Conservation (phyloP, 2,888 invertebrate genomes). For the Tetragonisca angustula region DNA sequence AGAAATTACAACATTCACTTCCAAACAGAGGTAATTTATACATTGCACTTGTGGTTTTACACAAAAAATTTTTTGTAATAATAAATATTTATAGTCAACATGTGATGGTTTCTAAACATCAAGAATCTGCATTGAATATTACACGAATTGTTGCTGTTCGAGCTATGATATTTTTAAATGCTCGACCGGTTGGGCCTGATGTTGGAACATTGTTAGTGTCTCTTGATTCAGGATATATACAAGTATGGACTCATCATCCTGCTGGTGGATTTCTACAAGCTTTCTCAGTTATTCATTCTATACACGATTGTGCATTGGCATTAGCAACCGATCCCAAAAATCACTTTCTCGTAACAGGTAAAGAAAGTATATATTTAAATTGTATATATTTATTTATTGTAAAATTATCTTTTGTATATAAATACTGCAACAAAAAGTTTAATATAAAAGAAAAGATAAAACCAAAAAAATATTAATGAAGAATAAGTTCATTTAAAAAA, state of each 20-base stretch:
- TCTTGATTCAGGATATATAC: slow-evolving; percentile 90
- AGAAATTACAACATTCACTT: not conserved
- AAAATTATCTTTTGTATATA: not conserved
- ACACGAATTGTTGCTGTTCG: slow-evolving; percentile 87
- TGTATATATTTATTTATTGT: slow-evolving; percentile 4
- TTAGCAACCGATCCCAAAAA: slow-evolving; percentile 90
- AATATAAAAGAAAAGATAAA: not conserved
- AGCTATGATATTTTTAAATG: slow-evolving; percentile 88
- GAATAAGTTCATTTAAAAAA: slow-evolving; percentile 1
- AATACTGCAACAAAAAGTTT: not conserved
- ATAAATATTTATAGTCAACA: slow-evolving; percentile 8
- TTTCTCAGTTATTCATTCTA: slow-evolving; percentile 89
- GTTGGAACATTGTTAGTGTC: slow-evolving; percentile 89
- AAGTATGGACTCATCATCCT: slow-evolving; percentile 93
- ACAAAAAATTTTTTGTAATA: not conserved
- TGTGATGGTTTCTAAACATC: slow-evolving; percentile 44
- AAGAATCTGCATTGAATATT: slow-evolving; percentile 66
- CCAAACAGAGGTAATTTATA: slow-evolving; percentile 17
- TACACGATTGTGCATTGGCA: slow-evolving; percentile 88
- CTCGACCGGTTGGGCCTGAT: slow-evolving; percentile 85
- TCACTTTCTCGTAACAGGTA: slow-evolving; percentile 90
- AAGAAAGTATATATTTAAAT: slow-evolving; percentile 58
- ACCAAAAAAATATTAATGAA: not conserved
- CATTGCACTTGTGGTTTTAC: not conserved
- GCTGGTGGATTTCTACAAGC: slow-evolving; percentile 89